Percentiles rank a stretch among this genome's conserved stretches.
Evolutionary conservation across 2,888 invertebrate species (phyloP).

Genomic region (Maniola hyperantus): DNA sequence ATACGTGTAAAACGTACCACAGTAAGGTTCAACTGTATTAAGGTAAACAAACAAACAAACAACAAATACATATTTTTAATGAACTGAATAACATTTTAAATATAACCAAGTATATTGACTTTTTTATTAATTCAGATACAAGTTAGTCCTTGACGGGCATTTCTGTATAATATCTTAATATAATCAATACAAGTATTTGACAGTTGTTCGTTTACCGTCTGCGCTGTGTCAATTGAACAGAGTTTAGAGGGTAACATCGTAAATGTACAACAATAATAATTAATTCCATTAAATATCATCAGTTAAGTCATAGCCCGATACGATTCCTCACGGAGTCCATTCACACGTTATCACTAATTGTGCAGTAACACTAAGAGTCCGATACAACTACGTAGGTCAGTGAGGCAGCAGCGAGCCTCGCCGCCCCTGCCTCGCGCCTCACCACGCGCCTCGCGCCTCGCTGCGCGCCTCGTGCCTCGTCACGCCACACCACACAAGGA

Average conservation of each 20-base stretch:
- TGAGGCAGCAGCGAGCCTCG: slow-evolving; percentile 13
- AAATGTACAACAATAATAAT: slow-evolving; percentile 47
- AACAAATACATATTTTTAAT: not conserved
- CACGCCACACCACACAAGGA: slow-evolving; percentile 40
- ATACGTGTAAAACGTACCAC: slow-evolving; percentile 37
- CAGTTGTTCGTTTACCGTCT: slow-evolving; percentile 17
- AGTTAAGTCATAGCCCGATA: slow-evolving; percentile 56
- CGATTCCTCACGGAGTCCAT: slow-evolving; percentile 40
- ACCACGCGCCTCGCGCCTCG: slow-evolving; percentile 41
- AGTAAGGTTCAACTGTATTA: slow-evolving; percentile 36
- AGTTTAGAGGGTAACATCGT: slow-evolving; percentile 59
- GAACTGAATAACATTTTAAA: not conserved
- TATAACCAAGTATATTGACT: not conserved
- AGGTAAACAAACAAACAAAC: slow-evolving; percentile 16
- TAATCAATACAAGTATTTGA: not conserved
- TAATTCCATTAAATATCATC: slow-evolving; percentile 61
- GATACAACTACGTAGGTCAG: slow-evolving; percentile 44
- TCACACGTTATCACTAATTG: slow-evolving; percentile 59
- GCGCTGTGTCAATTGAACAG: slow-evolving; percentile 16
- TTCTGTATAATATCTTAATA: too few species aligned
- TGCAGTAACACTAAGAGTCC: slow-evolving; percentile 62
- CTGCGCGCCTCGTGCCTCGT: slow-evolving; percentile 41
- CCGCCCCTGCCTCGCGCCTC: slow-evolving; percentile 41
- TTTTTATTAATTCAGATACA: not conserved
- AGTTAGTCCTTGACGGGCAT: not conserved